Conservation (phyloP, 1,140 invertebrate genomes). For the Coboldia fuscipes region DNA sequence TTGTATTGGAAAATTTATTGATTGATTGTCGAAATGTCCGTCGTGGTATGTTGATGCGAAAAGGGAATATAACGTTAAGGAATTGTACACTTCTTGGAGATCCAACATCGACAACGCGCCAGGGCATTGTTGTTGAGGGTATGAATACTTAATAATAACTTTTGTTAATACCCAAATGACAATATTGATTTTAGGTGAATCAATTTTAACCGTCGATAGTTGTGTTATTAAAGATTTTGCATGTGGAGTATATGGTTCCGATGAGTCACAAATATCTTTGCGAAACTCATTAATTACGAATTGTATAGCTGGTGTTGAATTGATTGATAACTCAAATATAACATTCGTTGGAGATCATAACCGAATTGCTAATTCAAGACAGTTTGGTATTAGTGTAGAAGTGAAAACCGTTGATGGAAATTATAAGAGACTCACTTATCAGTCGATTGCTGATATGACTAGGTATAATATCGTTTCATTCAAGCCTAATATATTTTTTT, state of each 20-base stretch:
- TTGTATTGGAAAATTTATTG: constrained; percentile 20
- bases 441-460: no score
- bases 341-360: not conserved
- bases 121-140: constrained; percentile 21
- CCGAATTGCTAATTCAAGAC: no score
- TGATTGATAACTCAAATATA: not conserved
- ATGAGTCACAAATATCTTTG: not conserved
- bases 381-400: no score
- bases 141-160: not conserved
- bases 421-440: no score
- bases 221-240: constrained; percentile 20
- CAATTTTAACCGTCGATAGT: constrained; percentile 12
- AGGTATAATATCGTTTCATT: no score
- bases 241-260: constrained; percentile 8
- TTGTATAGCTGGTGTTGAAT: constrained; percentile 3
- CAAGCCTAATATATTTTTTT: no score
- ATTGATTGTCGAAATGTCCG: constrained; percentile 20
- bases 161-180: not conserved
- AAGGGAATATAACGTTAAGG: constrained; percentile 14
- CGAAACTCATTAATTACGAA: constrained; percentile 2
- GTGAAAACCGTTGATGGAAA: no score
- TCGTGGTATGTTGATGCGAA: constrained; percentile 19
- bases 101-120: constrained; percentile 16
- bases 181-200: constrained; percentile 5
- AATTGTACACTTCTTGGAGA: constrained; percentile 21